Conservation (phyloP, 1,140 invertebrate species). For the Drosophila sp. region DNA sequence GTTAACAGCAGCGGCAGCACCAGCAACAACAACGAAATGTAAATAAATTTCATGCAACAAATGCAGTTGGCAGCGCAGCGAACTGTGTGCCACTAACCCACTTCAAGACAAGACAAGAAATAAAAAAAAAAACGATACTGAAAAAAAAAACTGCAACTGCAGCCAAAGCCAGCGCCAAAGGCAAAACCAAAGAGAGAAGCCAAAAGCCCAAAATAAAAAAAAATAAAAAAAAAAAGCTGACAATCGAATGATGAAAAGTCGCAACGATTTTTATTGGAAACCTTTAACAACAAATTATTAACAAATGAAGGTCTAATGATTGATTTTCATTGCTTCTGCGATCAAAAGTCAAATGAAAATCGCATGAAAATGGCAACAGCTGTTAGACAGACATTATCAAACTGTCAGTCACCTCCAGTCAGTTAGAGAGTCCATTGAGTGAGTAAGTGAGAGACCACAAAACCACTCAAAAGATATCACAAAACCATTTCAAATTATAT, state of each 20-base stretch:
- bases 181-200: constrained; percentile 43
- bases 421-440: background rate
- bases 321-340: constrained; percentile 5
- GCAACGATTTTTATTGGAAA: background rate
- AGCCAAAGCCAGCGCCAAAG: constrained; percentile 27
- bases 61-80: constrained; percentile 44
- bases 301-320: constrained; percentile 12
- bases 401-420: background rate
- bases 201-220: constrained; percentile 27
- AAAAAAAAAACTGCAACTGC: constrained; percentile 4
- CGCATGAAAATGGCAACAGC: constrained; percentile 8
- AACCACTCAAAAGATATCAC: constrained; percentile 16
- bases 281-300: constrained; percentile 7
- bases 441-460: background rate
- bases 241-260: constrained; percentile 5
- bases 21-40: constrained; percentile 54
- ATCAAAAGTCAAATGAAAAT: constrained; percentile 9
- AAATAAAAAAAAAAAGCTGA: constrained; percentile 30
- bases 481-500: constrained; percentile 23
- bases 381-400: constrained; percentile 11
- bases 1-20: constrained; percentile 31
- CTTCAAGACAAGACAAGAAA: constrained; percentile 61
- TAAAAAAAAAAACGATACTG: constrained; percentile 5
- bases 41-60: constrained; percentile 77
- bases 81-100: constrained; percentile 73